These are phyloP conservation scores for Patella pellucida DNA, from an alignment of 2,888 invertebrate genomes.

Conservation along the genomic window DNA sequence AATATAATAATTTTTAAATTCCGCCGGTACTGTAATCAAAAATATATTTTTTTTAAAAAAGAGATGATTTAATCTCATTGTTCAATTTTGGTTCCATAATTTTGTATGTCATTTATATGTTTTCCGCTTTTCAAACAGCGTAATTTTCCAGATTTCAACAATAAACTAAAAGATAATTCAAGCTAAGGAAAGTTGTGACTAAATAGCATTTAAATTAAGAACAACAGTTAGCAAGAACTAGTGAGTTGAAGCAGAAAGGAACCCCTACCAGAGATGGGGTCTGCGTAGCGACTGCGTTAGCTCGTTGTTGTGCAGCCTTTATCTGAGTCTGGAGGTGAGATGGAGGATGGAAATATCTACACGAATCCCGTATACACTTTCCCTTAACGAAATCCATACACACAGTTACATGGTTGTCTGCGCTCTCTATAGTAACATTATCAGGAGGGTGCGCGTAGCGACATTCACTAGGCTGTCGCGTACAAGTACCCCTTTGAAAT, in stretches of 20 bases:
- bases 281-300: conserved; percentile 68
- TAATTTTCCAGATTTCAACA: conserved; percentile 3
- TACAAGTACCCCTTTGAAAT: conserved; percentile 98
- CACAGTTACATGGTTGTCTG: conserved; percentile 98
- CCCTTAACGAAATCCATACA: conserved; percentile 95
- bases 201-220: conserved; percentile 2
- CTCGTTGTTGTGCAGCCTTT: conserved; percentile 79
- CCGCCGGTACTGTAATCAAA: too few species aligned
- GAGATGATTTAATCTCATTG: too few species aligned
- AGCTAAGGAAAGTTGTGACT: conserved; percentile 5
- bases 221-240: conserved; percentile 18
- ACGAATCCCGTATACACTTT: conserved; percentile 96
- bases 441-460: conserved; percentile 98
- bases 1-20: too few species aligned
- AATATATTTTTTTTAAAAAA: too few species aligned
- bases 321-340: conserved; percentile 89
- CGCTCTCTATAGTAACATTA: conserved; percentile 89
- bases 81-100: too few species aligned
- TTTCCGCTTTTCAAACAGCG: too few species aligned
- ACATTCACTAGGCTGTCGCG: conserved; percentile 97
- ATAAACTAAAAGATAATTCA: background rate
- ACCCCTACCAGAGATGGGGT: conserved; percentile 69
- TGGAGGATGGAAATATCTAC: conserved; percentile 99
- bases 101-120: too few species aligned
- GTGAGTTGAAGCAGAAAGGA: conserved; percentile 18